phyloP scores from a whole-genome alignment of 2,113 vertebrate species.

The Pithys albifrons region DNA sequence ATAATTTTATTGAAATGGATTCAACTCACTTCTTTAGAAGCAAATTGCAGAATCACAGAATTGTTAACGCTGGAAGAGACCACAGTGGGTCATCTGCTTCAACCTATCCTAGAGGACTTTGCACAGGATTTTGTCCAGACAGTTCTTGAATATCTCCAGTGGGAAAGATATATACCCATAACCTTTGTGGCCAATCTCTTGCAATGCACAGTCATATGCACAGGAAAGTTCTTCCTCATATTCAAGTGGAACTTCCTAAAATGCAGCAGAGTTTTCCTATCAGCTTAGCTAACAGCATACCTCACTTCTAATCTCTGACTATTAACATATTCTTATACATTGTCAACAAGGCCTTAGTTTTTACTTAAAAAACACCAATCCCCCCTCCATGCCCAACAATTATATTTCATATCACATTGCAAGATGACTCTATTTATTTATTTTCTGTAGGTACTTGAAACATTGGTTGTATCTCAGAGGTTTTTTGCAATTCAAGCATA shows the following conservation, averaged over 20 bases:
- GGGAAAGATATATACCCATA: not conserved
- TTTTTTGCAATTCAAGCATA: not conserved
- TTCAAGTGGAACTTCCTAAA: not conserved
- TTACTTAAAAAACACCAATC: fast-evolving
- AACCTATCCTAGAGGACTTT: not conserved
- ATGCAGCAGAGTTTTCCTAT: not conserved
- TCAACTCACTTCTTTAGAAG: not conserved
- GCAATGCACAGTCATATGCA: not conserved
- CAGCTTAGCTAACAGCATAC: not conserved
- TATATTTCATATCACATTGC: not conserved
- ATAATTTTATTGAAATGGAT: not conserved
- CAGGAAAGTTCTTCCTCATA: not conserved
- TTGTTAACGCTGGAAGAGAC: not conserved
- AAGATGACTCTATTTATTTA: not conserved
- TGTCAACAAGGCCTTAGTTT: not conserved
- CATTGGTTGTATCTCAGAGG: not conserved
- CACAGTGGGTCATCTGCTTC: not conserved
- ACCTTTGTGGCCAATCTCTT: not conserved
- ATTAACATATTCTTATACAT: not conserved
- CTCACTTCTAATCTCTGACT: not conserved
- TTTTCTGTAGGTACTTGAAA: not conserved
- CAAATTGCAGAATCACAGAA: not conserved
- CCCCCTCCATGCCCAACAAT: fast-evolving
- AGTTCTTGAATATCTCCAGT: not conserved
- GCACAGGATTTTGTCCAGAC: not conserved